These are phyloP conservation scores for Tipula vernalis DNA, from an alignment of 2,888 invertebrate species.

Conservation along the genomic window DNA sequence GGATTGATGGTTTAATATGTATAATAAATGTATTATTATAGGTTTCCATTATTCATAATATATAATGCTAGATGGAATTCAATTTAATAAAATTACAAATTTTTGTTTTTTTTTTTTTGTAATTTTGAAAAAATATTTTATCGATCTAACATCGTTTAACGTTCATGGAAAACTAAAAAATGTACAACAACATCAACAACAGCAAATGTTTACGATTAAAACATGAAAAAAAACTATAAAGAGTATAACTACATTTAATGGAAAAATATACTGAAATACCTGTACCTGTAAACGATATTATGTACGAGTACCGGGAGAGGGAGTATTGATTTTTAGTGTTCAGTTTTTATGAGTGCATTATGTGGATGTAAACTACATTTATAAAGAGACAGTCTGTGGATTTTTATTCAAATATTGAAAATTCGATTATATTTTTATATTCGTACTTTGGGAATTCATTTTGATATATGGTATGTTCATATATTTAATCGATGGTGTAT, in stretches of 20 bases:
- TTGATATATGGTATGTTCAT: not conserved
- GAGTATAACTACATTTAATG: not conserved
- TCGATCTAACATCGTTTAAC: not conserved
- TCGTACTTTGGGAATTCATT: not conserved
- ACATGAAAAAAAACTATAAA: not conserved
- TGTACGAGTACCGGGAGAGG: not conserved
- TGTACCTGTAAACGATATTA: not conserved
- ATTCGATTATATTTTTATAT: not conserved
- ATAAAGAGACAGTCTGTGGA: not conserved
- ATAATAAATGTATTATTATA: not conserved
- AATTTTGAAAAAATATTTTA: not conserved
- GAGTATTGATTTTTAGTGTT: not conserved
- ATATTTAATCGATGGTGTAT: not conserved
- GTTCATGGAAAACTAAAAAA: not conserved
- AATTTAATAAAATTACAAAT: not conserved
- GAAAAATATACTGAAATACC: not conserved
- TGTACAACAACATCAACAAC: not conserved
- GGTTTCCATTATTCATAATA: not conserved
- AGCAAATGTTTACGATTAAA: not conserved
- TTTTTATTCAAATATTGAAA: not conserved
- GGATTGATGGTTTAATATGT: not conserved
- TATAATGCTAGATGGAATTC: not conserved
- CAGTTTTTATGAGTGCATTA: not conserved
- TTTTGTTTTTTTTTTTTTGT: not conserved
- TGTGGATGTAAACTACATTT: not conserved